Base-by-base conservation (phyloP, 1,140 invertebrate genomes). In the Apocrypta bakeri region DNA sequence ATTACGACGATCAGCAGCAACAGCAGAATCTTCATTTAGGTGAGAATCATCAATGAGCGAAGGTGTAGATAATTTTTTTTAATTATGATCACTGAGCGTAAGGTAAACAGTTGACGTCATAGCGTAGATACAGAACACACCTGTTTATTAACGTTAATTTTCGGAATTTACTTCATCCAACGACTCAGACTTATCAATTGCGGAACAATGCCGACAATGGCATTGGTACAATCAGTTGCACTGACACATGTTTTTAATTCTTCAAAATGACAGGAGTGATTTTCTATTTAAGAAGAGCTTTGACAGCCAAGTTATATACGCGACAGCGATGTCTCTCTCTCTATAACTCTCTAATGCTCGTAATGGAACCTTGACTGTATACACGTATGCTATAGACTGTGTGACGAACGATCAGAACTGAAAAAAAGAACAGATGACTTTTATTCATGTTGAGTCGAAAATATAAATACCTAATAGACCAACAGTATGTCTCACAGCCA, bases 11-110 rank as follows among this genome's bases (percentile, higher is more conserved):
- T 7, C 83, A 85, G 61, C 71, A 84, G 74, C 42, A 2, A 24
- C 77, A 56, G 40, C 33, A 27, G 8, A 25, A 64, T 31, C 80
- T 83, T 31, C 86, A 89, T 82, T 82, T 87, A 88, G 89, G 89
- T 90, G 88, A 25, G 87, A 84, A n/a, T n/a, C n/a, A n/a, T n/a
- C n/a, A n/a, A n/a, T n/a, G 40, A 11, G 6, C 11, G 1, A 12
- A 17, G 17, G 17, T 6, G 48, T 21, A 56, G 9, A 9, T 21
- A 21, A 56, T 3, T 56, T 56, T 56, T 56, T 56, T 56, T 37
- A 1, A 56, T 56, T n/a, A 17, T 21, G 21, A 56, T 56, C 48
- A 14, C 48, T 56, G 48, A 7, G 17, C 48, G 21, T 21, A 56
- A 56, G 48, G 48, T 56, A 17, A 56, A 56, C 21, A 4, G 21